These are phyloP conservation scores for Zoroaster sp. DNA, from an alignment of 53 echinoderm and acorn worm genomes.

Conservation along the genomic window DNA sequence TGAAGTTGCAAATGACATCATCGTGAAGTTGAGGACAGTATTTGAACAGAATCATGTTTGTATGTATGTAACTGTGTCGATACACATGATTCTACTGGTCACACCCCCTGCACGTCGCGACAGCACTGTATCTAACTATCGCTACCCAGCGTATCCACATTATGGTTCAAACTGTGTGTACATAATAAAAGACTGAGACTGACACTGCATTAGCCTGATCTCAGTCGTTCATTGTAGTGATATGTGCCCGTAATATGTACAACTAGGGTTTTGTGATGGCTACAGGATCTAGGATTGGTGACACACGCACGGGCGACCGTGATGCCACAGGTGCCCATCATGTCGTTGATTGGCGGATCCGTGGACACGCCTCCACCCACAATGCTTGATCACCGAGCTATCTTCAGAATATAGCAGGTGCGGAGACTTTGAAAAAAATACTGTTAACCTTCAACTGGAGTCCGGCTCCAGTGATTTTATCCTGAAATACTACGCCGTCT, in stretches of 20 bases:
- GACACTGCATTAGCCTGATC: not conserved
- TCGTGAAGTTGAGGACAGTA: not conserved
- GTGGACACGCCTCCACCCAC: constrained; percentile 19
- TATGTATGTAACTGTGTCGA: not conserved
- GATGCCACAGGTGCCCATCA: constrained; percentile 32
- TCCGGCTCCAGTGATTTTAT: constrained; percentile 17
- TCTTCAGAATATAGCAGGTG: not conserved
- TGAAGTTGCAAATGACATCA: not conserved
- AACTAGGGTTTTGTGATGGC: not conserved
- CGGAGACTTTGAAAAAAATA: not conserved
- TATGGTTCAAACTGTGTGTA: not conserved
- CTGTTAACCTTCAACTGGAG: constrained; percentile 4
- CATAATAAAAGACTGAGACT: not conserved
- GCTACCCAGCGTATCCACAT: not conserved
- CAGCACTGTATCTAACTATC: not conserved
- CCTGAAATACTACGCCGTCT: not conserved
- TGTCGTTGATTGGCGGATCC: constrained; percentile 21
- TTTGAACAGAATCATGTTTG: not conserved
- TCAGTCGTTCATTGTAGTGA: not conserved
- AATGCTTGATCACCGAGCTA: not conserved
- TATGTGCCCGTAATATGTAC: not conserved
- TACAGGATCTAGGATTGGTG: not conserved
- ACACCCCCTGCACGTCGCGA: not conserved
- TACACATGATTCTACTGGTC: not conserved
- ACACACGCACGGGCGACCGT: not conserved